Conservation (phyloP, 2,888 invertebrate genomes). For the Macrosoma leucophasiata region DNA sequence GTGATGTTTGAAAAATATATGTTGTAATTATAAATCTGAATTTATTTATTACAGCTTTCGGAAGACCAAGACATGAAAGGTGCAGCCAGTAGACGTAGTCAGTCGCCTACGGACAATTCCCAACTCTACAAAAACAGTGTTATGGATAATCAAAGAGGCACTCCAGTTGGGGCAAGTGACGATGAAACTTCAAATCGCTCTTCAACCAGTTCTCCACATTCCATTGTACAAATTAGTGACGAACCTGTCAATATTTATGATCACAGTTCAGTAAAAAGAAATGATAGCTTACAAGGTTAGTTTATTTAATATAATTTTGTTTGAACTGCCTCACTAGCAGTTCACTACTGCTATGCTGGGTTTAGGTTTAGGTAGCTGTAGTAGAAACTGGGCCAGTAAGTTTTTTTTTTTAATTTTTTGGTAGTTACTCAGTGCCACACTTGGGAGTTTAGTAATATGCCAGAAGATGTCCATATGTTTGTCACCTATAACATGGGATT, state of each 20-base stretch:
- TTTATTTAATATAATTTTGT: constrained; percentile 3
- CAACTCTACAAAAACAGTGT: constrained; percentile 47
- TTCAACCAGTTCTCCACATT: constrained; percentile 78
- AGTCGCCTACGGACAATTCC: constrained; percentile 55
- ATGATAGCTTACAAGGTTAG: constrained; percentile 63
- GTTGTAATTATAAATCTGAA: no score
- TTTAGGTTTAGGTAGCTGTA: background rate
- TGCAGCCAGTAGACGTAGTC: constrained; percentile 55
- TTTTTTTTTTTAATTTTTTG: constrained; percentile 33
- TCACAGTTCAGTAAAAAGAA: constrained; percentile 56
- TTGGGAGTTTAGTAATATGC: no score
- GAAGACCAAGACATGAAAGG: constrained; percentile 71
- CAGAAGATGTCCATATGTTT: no score
- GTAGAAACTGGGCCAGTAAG: background rate
- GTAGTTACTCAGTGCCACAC: no score
- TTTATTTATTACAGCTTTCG: constrained; percentile 45
- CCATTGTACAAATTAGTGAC: constrained; percentile 80
- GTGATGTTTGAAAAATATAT: no score
- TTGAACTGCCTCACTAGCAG: background rate
- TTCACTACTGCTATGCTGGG: background rate
- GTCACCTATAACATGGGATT: no score
- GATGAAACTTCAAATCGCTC: constrained; percentile 65
- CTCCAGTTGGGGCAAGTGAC: constrained; percentile 68
- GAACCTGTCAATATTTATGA: constrained; percentile 62
- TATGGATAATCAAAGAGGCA: constrained; percentile 57